phyloP scores from a whole-genome alignment of 2,888 invertebrate genomes.

The Latheticus oryzae region DNA sequence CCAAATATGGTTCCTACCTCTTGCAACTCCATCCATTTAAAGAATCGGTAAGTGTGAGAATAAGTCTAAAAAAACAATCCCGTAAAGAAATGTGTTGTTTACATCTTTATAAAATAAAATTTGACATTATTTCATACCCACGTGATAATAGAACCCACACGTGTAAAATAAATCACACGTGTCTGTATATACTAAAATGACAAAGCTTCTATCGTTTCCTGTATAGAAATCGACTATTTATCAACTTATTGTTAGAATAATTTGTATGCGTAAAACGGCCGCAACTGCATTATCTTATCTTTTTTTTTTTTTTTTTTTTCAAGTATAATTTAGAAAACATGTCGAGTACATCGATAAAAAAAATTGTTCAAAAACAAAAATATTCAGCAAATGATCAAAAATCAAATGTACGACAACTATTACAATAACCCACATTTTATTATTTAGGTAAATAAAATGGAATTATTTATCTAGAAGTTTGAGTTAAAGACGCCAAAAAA shows the following conservation, averaged over 20 bases:
- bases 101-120: no score
- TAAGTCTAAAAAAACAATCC: no score
- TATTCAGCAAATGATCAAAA: constrained; percentile 1
- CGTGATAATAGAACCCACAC: no score
- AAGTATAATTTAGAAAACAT: constrained; percentile 17
- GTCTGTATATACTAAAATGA: no score
- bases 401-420: background rate
- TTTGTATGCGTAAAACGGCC: constrained; percentile 23
- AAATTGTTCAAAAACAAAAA: no score
- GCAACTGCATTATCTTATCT: constrained; percentile 27
- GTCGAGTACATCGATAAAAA: no score
- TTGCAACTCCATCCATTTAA: no score
- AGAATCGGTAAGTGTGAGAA: no score
- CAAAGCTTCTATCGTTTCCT: constrained; percentile 21
- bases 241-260: constrained; percentile 19
- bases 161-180: constrained; percentile 27
- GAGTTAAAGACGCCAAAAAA: constrained; percentile 6
- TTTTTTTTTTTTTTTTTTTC: no score
- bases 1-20: no score
- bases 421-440: background rate
- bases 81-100: no score
- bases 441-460: constrained; percentile 9
- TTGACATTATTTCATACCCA: no score
- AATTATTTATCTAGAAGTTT: constrained; percentile 6
- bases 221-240: constrained; percentile 17